Percentiles rank a stretch among this genome's conserved stretches.
Evolutionary conservation across 2,888 invertebrate genomes (phyloP).

Genomic region (Pegoplata infirma): DNA sequence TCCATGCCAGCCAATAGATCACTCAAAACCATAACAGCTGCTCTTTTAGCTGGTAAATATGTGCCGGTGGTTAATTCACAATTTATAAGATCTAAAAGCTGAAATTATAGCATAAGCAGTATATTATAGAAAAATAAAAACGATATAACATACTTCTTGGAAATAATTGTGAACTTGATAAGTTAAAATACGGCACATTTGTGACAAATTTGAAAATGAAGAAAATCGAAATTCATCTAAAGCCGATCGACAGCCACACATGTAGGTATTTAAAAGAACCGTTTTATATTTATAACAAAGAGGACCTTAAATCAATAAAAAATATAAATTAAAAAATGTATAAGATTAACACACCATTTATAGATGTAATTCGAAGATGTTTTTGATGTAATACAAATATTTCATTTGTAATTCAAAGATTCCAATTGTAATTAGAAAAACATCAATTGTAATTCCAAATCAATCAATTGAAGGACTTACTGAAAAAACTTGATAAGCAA

Average conservation of each 20-base stretch:
- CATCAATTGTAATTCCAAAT: too few relatives aligned
- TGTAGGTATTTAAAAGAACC: constrained; percentile 73
- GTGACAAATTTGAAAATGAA: constrained; percentile 75
- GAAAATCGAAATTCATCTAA: constrained; percentile 76
- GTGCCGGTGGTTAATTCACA: constrained; percentile 70
- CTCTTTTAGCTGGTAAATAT: constrained; percentile 76
- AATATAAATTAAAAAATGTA: neutral
- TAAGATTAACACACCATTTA: too few relatives aligned
- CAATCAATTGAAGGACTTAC: too few relatives aligned
- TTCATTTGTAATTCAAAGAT: too few relatives aligned
- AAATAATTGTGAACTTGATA: constrained; percentile 77
- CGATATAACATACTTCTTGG: constrained; percentile 72
- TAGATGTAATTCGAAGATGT: too few relatives aligned
- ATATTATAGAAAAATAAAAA: neutral
- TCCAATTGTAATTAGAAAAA: too few relatives aligned
- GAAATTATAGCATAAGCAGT: too few relatives aligned
- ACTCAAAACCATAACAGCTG: constrained; percentile 74
- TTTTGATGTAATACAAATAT: too few relatives aligned
- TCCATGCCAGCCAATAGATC: constrained; percentile 76
- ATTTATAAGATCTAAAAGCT: constrained; percentile 70
- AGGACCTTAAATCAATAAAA: constrained; percentile 67
- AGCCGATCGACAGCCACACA: constrained; percentile 71
- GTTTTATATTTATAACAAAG: constrained; percentile 75
- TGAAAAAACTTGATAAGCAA: too few relatives aligned
- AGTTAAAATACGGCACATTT: constrained; percentile 72